Evolutionary conservation across 2,888 invertebrate genomes (phyloP), one percentile per base, ranked within the genome.

Genomic region (Leptarthrus brevirostris): DNA sequence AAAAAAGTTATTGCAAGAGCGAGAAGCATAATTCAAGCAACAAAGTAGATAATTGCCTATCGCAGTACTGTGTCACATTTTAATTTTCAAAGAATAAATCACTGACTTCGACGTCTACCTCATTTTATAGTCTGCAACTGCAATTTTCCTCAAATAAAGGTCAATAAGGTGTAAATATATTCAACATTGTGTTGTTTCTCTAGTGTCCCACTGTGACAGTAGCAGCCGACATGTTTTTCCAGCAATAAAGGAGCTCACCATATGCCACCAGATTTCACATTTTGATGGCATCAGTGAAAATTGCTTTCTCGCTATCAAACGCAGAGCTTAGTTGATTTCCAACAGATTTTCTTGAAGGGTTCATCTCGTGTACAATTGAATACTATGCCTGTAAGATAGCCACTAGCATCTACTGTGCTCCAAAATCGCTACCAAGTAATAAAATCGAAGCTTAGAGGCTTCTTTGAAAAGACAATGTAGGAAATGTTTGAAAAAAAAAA

Each of bases 141-240:
- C 70, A 47, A 44, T 64, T 64, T 64, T 2, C 58, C 44, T 74
- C 47, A 75, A 73, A 74, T 64, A 49, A 71, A 72, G 76, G 77
- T 44, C 74, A 77, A 77, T 77, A 54, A 75, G 74, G 75, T 77
- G 77, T 73, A 76, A 77, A 77, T 77, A 44, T 74, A 77, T 77
- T 77, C 77, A 30, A 24, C 58, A 75, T 64, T 61, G 74, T 77
- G 61, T 75, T 76, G 74, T 73, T 71, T 58, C 40, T 73, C 47
- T 72, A 64, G 69, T 75, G 71, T 53, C 22, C 72, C 73, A 75
- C 77, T 74, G 75, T 72, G 76, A 74, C 69, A 76, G 58, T 71
- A 74, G 74, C 75, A 47, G n/a, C 36, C 36, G 20, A 40, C 40
- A 40, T 20, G 44, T 18, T 34, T 40, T 22, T 18, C 47, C 14